Conservation (phyloP, 2,888 invertebrate genomes). For the Metacarcinus magister region DNA sequence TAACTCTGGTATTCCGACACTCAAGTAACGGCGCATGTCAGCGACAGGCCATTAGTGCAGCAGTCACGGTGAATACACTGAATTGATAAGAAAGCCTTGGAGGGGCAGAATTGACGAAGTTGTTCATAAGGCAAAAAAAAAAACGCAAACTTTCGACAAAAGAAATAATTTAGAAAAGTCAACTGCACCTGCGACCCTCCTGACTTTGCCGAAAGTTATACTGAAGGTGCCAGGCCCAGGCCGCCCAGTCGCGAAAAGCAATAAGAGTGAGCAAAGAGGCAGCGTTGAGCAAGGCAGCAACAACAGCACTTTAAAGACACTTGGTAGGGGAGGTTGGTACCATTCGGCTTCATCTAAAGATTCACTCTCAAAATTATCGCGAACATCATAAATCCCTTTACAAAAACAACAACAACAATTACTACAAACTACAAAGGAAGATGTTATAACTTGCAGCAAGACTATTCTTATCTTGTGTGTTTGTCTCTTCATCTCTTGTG, state of each 20-base stretch:
- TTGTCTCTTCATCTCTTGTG: not conserved
- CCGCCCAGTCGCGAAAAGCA: not conserved
- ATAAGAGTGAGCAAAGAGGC: conserved; percentile 1
- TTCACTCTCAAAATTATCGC: not conserved
- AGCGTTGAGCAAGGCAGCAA: not conserved
- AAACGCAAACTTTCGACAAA: not conserved
- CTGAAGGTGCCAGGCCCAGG: not conserved
- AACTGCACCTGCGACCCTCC: not conserved
- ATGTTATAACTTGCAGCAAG: too few relatives aligned
- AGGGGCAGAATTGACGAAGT: not conserved
- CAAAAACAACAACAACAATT: too few relatives aligned
- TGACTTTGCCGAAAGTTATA: not conserved
- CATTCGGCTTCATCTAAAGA: not conserved
- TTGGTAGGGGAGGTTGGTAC: not conserved
- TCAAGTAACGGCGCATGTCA: not conserved
- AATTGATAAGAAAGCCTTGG: not conserved
- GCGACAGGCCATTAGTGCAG: conserved; percentile 11
- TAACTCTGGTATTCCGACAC: not conserved
- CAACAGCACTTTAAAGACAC: not conserved
- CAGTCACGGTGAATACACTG: not conserved
- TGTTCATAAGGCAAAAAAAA: not conserved
- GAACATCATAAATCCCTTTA: not conserved
- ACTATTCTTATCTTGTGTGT: too few relatives aligned
- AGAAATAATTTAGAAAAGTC: conserved; percentile 30
- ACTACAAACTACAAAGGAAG: too few relatives aligned